Conservation (phyloP, 2,888 invertebrate species). For the Torymus auratus region DNA sequence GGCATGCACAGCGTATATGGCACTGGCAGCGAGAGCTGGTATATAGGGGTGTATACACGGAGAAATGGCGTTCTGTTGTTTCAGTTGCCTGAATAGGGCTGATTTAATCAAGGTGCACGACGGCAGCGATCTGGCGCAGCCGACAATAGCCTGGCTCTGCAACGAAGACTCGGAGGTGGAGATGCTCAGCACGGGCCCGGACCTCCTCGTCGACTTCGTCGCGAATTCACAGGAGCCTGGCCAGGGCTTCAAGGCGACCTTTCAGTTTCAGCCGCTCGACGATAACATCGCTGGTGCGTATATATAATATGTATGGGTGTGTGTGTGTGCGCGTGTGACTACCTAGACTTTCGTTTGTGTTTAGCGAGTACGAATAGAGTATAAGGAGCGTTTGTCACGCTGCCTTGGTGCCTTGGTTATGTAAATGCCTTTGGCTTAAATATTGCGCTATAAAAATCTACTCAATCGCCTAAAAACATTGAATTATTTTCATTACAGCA, state of each 20-base stretch:
- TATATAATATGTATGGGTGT: neutral
- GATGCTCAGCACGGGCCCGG: slow-evolving; percentile 89
- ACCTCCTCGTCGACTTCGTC: slow-evolving; percentile 89
- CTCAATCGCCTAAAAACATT: too few relatives aligned
- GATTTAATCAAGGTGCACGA: slow-evolving; percentile 92
- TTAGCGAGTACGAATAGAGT: too few relatives aligned
- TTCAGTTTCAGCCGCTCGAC: slow-evolving; percentile 84
- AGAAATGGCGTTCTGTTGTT: slow-evolving; percentile 69
- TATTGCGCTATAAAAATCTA: too few relatives aligned
- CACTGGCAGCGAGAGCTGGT: too few relatives aligned
- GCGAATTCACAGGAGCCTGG: slow-evolving; percentile 89
- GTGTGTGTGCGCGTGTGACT: too few relatives aligned
- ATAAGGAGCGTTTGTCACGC: neutral
- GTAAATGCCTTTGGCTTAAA: too few relatives aligned
- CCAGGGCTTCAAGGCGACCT: slow-evolving; percentile 87
- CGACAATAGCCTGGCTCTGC: slow-evolving; percentile 89
- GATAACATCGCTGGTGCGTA: slow-evolving; percentile 67
- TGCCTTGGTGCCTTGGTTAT: neutral
- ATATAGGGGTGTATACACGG: slow-evolving; percentile 3
- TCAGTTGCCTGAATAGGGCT: slow-evolving; percentile 88
- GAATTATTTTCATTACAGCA: too few relatives aligned
- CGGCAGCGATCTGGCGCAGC: slow-evolving; percentile 84
- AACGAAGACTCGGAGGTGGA: slow-evolving; percentile 88
- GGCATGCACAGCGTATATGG: too few relatives aligned
- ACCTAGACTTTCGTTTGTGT: too few relatives aligned